Evolutionary conservation across 1,140 invertebrate species (phyloP).

Genomic region (Aplysia californica): DNA sequence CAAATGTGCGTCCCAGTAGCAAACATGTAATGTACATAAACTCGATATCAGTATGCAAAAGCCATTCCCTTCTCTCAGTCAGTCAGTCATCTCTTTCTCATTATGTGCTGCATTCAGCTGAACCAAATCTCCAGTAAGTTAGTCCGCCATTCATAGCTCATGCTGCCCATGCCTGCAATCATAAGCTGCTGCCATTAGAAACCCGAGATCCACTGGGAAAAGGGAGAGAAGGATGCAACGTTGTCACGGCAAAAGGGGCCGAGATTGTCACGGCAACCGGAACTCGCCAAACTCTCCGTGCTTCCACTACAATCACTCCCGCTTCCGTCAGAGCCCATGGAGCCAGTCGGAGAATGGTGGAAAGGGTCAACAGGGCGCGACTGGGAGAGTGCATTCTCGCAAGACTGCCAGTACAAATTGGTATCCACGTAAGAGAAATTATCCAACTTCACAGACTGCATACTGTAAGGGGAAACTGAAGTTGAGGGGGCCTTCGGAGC

Average conservation of each 20-base stretch:
- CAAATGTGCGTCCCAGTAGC: too few relatives aligned
- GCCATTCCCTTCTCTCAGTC: too few relatives aligned
- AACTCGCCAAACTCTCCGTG: constrained; percentile 11
- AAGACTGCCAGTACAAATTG: not conserved
- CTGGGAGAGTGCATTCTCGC: not conserved
- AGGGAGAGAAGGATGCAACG: too few relatives aligned
- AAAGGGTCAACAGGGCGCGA: not conserved
- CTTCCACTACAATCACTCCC: constrained; percentile 20
- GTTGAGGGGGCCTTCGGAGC: not conserved
- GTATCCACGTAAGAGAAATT: constrained; percentile 10
- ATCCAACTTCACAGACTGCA: constrained; percentile 7
- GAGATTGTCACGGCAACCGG: too few relatives aligned
- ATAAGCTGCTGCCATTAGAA: constrained; percentile 8
- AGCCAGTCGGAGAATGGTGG: constrained; percentile 20
- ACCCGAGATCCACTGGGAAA: constrained; percentile 11
- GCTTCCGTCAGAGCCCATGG: not conserved
- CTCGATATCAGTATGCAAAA: too few relatives aligned
- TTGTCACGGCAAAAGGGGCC: too few relatives aligned
- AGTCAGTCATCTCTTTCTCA: not conserved
- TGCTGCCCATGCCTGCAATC: not conserved
- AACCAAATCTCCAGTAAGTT: not conserved
- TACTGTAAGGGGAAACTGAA: not conserved
- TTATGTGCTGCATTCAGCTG: not conserved
- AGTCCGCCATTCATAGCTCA: not conserved
- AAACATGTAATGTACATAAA: too few relatives aligned